Conservation (phyloP, 2,113 vertebrate genomes). For the Madoqua kirkii region DNA sequence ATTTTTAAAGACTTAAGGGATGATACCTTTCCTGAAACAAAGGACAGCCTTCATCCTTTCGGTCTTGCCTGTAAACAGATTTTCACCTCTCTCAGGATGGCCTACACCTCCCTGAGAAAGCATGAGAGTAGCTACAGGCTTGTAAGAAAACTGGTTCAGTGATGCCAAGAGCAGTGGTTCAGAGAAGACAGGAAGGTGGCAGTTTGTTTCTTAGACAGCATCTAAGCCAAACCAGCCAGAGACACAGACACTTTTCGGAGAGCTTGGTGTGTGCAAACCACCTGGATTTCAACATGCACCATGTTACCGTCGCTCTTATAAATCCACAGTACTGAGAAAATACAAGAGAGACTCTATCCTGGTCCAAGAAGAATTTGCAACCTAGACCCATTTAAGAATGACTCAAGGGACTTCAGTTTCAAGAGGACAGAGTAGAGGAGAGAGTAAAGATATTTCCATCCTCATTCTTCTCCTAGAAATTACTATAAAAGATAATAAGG, state of each 20-base stretch:
- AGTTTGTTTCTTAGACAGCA: background rate
- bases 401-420: conserved; percentile 18
- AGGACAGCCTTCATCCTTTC: conserved; percentile 57
- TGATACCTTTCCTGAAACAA: conserved; percentile 61
- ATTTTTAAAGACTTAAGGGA: background rate
- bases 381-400: background rate
- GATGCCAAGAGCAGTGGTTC: background rate
- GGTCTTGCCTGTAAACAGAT: conserved; percentile 57
- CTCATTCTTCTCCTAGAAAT: background rate
- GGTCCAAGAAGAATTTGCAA: background rate
- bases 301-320: background rate
- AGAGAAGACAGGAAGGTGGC: background rate
- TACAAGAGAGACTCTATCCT: background rate
- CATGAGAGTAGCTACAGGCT: conserved; percentile 18
- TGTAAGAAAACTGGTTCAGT: background rate
- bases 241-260: background rate
- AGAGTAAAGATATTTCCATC: background rate
- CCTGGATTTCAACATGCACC: background rate
- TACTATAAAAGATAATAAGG: background rate
- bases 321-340: background rate
- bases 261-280: background rate
- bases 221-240: background rate
- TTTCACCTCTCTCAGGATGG: conserved; percentile 61
- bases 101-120: conserved; percentile 63
- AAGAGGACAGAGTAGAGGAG: background rate